phyloP scores from a whole-genome alignment of 1,140 invertebrate genomes.

The Aleiodes sp. region DNA sequence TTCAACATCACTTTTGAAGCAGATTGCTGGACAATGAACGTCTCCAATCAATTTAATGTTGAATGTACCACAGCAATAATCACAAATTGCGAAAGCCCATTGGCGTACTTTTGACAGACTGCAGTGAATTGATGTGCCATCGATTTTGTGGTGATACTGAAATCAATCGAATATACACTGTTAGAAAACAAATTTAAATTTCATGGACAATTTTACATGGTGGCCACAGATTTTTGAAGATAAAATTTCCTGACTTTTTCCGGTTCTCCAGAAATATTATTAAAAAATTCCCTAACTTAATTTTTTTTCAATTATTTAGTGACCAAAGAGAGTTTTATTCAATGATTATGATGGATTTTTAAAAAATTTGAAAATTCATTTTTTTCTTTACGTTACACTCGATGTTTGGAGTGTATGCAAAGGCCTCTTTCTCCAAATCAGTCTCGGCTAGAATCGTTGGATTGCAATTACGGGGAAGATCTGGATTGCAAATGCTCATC shows the following conservation, averaged over 20 bases:
- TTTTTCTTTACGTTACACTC: constrained; percentile 68
- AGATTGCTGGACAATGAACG: neutral
- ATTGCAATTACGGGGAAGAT: constrained; percentile 45
- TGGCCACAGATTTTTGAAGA: too few species aligned
- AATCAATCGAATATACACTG: too few species aligned
- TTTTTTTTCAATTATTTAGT: too few species aligned
- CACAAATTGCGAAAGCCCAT: neutral
- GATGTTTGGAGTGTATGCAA: constrained; percentile 59
- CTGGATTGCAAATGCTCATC: constrained; percentile 53
- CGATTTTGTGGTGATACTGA: constrained; percentile 2
- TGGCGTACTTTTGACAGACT: neutral
- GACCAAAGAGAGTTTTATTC: too few species aligned
- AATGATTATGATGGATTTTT: too few species aligned
- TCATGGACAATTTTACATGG: too few species aligned
- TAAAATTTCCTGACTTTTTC: too few species aligned
- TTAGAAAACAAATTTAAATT: too few species aligned
- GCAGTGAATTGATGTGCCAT: neutral
- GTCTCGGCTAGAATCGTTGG: constrained; percentile 57
- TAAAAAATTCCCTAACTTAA: too few species aligned
- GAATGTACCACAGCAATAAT: neutral
- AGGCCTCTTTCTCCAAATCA: constrained; percentile 67
- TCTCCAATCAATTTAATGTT: neutral
- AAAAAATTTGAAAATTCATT: too few species aligned
- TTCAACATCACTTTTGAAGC: neutral
- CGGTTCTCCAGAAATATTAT: too few species aligned